A percentile compares a stretch with the other conserved stretches of the same genome.
These are phyloP conservation scores for Rhinoraja longicauda DNA, from an alignment of 2,797 vertebrate genomes.

Conservation along the genomic window DNA sequence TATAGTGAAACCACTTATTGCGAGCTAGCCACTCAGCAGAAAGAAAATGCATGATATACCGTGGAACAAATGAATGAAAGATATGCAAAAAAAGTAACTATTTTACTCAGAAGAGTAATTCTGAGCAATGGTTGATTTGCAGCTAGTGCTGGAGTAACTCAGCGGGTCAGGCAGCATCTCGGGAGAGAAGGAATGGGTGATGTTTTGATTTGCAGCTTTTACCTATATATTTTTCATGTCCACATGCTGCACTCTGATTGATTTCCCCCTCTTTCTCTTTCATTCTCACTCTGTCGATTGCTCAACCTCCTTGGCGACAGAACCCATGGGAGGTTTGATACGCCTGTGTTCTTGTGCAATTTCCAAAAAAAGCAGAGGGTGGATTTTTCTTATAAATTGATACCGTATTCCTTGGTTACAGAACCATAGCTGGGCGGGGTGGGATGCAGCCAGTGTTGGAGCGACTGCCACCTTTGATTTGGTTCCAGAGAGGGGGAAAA, in stretches of 20 bases:
- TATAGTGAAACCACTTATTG: too few relatives aligned
- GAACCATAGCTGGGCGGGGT: neutral
- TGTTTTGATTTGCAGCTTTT: neutral
- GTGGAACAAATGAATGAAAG: too few relatives aligned
- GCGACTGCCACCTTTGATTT: neutral
- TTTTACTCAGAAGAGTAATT: too few relatives aligned
- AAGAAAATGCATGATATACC: too few relatives aligned
- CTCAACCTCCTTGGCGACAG: neutral
- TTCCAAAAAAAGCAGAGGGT: neutral
- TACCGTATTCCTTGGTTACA: neutral
- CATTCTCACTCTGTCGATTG: too few relatives aligned
- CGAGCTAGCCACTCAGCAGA: too few relatives aligned
- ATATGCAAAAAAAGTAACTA: too few relatives aligned
- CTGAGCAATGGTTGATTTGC: neutral
- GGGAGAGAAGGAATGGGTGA: too few relatives aligned
- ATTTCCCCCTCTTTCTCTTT: neutral
- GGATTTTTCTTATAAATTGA: conserved; percentile 3
- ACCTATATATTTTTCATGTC: neutral
- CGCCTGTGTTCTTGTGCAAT: neutral
- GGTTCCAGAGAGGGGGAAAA: neutral
- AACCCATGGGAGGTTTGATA: neutral
- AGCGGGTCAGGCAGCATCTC: too few relatives aligned
- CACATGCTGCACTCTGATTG: neutral
- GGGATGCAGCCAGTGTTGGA: neutral
- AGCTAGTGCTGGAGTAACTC: too few relatives aligned